Conservation (phyloP, 2,888 invertebrate genomes). For the Chaitophorus viminalis region DNA sequence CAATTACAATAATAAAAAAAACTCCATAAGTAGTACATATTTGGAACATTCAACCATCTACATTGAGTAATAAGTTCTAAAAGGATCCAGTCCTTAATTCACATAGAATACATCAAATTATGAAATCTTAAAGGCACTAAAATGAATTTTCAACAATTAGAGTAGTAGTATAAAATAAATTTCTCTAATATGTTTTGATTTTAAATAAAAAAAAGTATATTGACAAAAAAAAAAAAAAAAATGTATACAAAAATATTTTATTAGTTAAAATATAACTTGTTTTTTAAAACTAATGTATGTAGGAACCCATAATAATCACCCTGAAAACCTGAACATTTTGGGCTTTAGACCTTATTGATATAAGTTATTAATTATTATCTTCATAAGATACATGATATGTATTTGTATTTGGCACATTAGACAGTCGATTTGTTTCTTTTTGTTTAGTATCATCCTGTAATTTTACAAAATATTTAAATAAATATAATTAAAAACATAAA, state of each 20-base stretch:
- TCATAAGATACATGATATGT: conserved; percentile 52
- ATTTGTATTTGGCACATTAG: conserved; percentile 53
- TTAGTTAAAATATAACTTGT: conserved; percentile 10
- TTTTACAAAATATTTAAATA: not conserved
- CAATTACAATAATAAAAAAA: conserved; percentile 3
- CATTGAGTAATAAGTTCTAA: not conserved
- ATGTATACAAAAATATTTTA: conserved; percentile 7
- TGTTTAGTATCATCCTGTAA: conserved; percentile 37
- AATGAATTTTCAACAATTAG: conserved; percentile 18
- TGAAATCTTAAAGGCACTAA: conserved; percentile 46
- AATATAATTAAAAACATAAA: not conserved
- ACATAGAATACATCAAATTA: not conserved
- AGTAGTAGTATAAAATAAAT: not conserved
- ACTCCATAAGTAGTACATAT: conserved; percentile 13
- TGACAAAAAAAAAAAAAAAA: conserved; percentile 41
- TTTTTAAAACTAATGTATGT: conserved; percentile 35
- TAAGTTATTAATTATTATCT: conserved; percentile 48
- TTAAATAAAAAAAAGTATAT: not conserved
- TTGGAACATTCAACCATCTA: conserved; percentile 45
- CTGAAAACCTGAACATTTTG: conserved; percentile 56
- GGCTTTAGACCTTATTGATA: conserved; percentile 36
- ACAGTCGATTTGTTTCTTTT: conserved; percentile 21
- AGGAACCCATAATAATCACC: conserved; percentile 61
- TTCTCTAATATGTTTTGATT: conserved; percentile 15
- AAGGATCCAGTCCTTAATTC: not conserved